Conservation (phyloP, 2,113 vertebrate genomes). For the Patagioenas fasciata region DNA sequence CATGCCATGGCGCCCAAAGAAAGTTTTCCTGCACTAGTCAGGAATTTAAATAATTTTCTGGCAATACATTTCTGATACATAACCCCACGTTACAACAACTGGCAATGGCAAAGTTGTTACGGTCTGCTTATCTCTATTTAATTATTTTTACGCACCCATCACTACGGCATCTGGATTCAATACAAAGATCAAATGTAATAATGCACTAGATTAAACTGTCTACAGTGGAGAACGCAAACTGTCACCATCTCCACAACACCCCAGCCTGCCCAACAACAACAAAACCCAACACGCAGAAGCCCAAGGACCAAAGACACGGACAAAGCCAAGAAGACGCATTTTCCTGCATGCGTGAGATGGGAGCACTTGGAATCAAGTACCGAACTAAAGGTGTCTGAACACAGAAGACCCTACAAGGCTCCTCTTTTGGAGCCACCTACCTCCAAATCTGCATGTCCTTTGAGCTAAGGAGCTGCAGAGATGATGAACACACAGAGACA, state of each 20-base stretch:
- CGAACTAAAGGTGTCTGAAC: fast-evolving
- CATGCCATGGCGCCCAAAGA: not conserved
- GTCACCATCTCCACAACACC: not conserved
- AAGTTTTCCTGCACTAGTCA: not conserved
- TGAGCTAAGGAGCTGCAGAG: not conserved
- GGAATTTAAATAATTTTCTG: not conserved
- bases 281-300: not conserved
- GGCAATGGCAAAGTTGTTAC: not conserved
- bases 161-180: slow-evolving; percentile 52
- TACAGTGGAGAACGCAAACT: slow-evolving; percentile 39
- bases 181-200: slow-evolving; percentile 44
- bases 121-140: slow-evolving; percentile 56
- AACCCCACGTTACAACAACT: not conserved
- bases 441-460: not conserved
- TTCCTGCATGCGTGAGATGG: fast-evolving
- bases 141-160: slow-evolving; percentile 55
- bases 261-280: not conserved
- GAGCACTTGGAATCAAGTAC: not conserved
- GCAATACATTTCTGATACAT: not conserved
- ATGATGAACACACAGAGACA: not conserved
- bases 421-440: not conserved
- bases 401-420: not conserved
- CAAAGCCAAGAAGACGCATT: not conserved
- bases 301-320: fast-evolving
- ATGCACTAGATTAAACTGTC: slow-evolving; percentile 58